Evolutionary conservation across 2,797 vertebrate genomes (phyloP), one percentile per base, ranked within the genome.

Genomic region (Octomys mimax): DNA sequence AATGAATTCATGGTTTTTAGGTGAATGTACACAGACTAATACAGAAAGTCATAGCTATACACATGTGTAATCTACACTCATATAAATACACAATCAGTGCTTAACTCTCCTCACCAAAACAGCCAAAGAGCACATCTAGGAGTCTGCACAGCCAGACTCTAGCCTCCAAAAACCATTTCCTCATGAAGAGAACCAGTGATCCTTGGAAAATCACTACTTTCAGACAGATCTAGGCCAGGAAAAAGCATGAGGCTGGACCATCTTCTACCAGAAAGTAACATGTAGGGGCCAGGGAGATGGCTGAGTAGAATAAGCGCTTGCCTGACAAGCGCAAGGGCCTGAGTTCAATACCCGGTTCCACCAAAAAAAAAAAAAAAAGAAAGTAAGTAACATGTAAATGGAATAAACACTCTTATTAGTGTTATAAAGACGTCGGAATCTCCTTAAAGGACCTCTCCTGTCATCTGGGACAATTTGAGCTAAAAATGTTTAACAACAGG

Each of bases 401-500:
- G 57, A 81, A 96, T n/a, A 19, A 75, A 77, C 42, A 46, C 13
- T 77, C 73, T 77, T 49, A 49, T 16, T 46, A 31, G 42, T 68
- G 28, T 59, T 70, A 87, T 6, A 66, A 59, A 42, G 62, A 87
- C 19, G 24, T 18, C 78, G 33, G 62, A 78, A 83, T 24, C 36
- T 82, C 78, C 70, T 12, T 77, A 21, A 54, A 80, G 88, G 24
- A 68, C 10, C 59, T 80, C 70, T 57, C 39, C 79, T 19, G 61
- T 39, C 66, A 88, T 85, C 6, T 8, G 2, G 18, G 49, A 70
- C 31, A 36, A 52, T 62, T 8, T 75, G 22, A 90, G 26, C 62
- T 82, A 83, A 87, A 92, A 92, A 73, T 62, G 83, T 6, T 92
- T 90, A 94, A 73, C 16, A 42, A 42, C 12, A 75, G 39, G 26